Percentiles rank a stretch among this genome's conserved stretches.
These are phyloP conservation scores for Phalacrocorax aristotelis DNA, from an alignment of 2,113 vertebrate genomes.

Conservation along the genomic window DNA sequence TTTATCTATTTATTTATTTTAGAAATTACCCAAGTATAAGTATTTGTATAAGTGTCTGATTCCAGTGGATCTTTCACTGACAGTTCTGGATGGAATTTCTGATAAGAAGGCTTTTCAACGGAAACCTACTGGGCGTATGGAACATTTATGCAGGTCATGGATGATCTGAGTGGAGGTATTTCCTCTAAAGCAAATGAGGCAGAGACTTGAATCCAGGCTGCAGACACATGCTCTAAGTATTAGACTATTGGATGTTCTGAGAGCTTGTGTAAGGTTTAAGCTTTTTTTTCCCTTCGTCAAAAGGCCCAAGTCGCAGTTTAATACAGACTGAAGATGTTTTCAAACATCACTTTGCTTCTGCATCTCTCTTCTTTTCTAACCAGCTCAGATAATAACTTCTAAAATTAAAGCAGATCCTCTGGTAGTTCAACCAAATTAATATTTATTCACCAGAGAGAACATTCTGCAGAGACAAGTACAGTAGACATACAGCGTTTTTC, in stretches of 20 bases:
- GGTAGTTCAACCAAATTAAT: background rate
- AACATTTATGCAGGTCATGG: background rate
- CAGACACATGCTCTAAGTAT: background rate
- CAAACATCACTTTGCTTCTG: background rate
- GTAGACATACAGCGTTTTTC: background rate
- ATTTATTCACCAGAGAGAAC: background rate
- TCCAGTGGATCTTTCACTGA: background rate
- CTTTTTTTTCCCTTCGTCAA: background rate
- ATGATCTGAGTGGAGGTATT: background rate
- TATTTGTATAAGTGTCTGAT: rapidly evolving
- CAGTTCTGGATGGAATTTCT: background rate
- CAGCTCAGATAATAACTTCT: background rate
- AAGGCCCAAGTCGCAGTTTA: background rate
- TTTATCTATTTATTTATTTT: background rate
- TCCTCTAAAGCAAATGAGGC: background rate
- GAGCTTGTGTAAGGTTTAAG: background rate
- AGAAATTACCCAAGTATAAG: background rate
- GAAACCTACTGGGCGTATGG: rapidly evolving
- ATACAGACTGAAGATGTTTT: background rate
- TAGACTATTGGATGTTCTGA: background rate
- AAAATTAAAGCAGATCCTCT: background rate
- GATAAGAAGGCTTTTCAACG: background rate
- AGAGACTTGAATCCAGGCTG: background rate
- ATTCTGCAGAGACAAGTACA: background rate
- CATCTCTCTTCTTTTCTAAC: background rate